Conservation (phyloP, 2,113 vertebrate species). For the Balaeniceps rex region DNA sequence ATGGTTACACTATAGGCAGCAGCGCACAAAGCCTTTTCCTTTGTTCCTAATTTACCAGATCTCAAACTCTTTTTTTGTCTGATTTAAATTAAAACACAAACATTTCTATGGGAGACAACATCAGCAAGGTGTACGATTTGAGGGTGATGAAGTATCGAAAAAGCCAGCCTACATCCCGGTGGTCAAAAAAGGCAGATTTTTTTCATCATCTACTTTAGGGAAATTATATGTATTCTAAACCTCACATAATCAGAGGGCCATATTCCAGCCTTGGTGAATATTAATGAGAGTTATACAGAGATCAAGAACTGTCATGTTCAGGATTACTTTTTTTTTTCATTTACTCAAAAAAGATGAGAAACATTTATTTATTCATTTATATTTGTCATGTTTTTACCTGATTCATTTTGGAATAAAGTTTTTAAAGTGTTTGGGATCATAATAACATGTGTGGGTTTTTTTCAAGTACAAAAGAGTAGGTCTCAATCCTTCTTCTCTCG, state of each 20-base stretch:
- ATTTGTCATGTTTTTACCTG: not conserved
- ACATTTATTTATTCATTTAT: not conserved
- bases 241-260: constrained; percentile 2
- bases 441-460: not conserved
- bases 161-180: not conserved
- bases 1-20: constrained; percentile 38
- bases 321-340: not conserved
- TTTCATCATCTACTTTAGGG: not conserved
- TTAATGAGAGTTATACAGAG: constrained; percentile 9
- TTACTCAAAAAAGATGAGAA: not conserved
- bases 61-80: constrained; percentile 51
- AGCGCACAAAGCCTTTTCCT: constrained; percentile 51
- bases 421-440: not conserved
- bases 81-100: constrained; percentile 17
- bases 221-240: not conserved
- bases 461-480: constrained; percentile 16
- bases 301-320: not conserved
- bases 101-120: not conserved
- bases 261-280: not conserved
- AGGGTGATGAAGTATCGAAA: not conserved
- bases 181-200: not conserved
- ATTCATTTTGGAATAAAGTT: not conserved
- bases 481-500: not conserved
- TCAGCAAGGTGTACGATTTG: not conserved
- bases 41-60: constrained; percentile 68